These are phyloP conservation scores for Philhelius pedissequus DNA, from an alignment of 2,888 invertebrate species.

Conservation along the genomic window DNA sequence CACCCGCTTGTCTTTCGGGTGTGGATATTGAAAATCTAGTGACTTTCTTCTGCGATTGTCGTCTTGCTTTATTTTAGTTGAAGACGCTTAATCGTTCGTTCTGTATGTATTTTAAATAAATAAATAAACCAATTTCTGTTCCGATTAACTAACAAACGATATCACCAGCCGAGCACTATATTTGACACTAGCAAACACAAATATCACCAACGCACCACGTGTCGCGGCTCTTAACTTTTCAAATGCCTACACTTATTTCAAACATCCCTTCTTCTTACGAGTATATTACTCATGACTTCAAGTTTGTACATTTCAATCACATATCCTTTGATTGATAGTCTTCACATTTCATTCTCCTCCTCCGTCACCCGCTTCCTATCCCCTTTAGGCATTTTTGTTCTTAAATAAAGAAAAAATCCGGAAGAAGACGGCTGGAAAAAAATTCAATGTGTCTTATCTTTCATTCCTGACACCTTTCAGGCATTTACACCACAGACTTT, in stretches of 20 bases:
- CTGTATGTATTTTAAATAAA: no score
- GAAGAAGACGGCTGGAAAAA: not conserved
- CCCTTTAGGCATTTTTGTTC: not conserved
- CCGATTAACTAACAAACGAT: no score
- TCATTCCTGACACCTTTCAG: conserved; percentile 63
- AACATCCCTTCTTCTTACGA: not conserved
- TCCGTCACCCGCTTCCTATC: not conserved
- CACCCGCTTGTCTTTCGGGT: no score
- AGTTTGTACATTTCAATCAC: conserved; percentile 61
- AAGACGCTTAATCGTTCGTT: no score
- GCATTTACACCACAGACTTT: conserved; percentile 44
- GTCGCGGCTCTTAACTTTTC: not conserved
- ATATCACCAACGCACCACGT: conserved; percentile 1
- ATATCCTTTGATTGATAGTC: conserved; percentile 64
- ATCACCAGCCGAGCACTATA: not conserved
- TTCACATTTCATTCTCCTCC: conserved; percentile 41
- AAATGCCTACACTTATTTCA: conserved; percentile 12
- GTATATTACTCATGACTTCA: conserved; percentile 34
- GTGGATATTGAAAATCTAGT: no score
- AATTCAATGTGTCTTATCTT: conserved; percentile 61
- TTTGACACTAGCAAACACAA: not conserved
- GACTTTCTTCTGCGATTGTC: no score
- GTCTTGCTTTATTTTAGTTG: no score
- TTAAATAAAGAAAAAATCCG: not conserved
- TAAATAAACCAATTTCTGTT: no score